phyloP scores from a whole-genome alignment of 2,888 invertebrate genomes.

The Pachycephus smyrnensis region DNA sequence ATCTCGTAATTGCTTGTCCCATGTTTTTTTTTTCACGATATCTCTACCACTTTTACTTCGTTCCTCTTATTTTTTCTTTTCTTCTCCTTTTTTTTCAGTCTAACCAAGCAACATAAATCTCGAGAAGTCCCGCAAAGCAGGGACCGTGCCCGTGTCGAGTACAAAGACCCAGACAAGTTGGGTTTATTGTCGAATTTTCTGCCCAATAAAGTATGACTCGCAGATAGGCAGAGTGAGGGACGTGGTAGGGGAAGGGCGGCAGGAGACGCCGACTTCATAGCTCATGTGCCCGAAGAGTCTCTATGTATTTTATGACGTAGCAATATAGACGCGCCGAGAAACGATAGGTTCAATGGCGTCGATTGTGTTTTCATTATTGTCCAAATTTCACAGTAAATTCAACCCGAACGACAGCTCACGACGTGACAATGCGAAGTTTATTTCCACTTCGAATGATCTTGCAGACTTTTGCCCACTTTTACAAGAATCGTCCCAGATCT shows the following conservation, averaged over 20 bases:
- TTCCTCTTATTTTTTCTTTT: constrained; percentile 27
- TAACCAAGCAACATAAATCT: constrained; percentile 14
- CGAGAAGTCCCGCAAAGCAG: constrained; percentile 6
- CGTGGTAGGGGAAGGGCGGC: not conserved
- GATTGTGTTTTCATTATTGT: constrained; percentile 34
- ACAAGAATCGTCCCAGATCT: not conserved
- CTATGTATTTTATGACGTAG: constrained; percentile 53
- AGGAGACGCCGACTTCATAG: constrained; percentile 3
- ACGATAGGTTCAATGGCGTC: constrained; percentile 22
- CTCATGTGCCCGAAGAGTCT: constrained; percentile 27
- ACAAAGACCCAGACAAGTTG: constrained; percentile 48
- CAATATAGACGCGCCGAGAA: constrained; percentile 15
- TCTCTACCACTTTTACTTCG: constrained; percentile 20
- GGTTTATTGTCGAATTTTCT: constrained; percentile 65
- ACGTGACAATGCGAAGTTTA: constrained; percentile 9
- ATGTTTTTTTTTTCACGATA: constrained; percentile 5
- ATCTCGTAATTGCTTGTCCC: not conserved
- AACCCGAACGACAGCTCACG: constrained; percentile 17
- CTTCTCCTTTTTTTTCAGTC: constrained; percentile 18
- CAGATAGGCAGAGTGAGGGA: not conserved
- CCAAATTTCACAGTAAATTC: constrained; percentile 38
- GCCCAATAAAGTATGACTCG: constrained; percentile 62
- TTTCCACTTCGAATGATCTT: not conserved
- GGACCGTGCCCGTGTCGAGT: not conserved
- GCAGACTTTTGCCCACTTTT: not conserved